A percentile compares a stretch with the other conserved stretches of the same genome.
Evolutionary conservation across 1,140 invertebrate species (phyloP).

Genomic region (Sarcophaga peregrina): DNA sequence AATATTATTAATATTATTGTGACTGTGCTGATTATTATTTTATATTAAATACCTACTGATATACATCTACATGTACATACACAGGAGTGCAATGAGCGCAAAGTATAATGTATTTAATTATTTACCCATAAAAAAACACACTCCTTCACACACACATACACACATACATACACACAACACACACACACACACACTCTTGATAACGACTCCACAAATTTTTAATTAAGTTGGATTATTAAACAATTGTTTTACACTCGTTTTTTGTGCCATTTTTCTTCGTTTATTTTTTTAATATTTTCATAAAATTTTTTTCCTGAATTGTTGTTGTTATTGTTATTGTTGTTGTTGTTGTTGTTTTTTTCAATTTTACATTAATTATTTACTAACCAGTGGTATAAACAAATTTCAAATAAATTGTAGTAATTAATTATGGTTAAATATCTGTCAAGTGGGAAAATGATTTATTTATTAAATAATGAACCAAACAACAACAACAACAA

Average conservation of each 20-base stretch:
- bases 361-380: conserved; percentile 25
- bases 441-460: conserved; percentile 24
- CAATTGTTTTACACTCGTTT: not conserved
- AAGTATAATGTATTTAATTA: too few relatives aligned
- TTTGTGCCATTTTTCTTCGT: not conserved
- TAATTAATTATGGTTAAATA: conserved; percentile 27
- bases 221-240: conserved; percentile 23
- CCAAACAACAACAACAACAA: not conserved
- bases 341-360: not conserved
- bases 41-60: too few relatives aligned
- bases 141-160: too few relatives aligned
- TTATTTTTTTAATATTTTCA: not conserved
- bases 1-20: too few relatives aligned
- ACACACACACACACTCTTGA: too few relatives aligned
- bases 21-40: too few relatives aligned
- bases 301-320: not conserved
- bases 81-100: too few relatives aligned
- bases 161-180: too few relatives aligned
- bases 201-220: not conserved
- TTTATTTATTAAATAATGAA: conserved; percentile 28
- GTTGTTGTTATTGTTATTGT: not conserved
- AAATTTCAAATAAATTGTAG: conserved; percentile 25
- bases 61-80: too few relatives aligned
- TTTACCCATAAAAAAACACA: too few relatives aligned
- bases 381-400: conserved; percentile 24